Evolutionary conservation across 1,140 invertebrate genomes (phyloP).

Genomic region (Vanessa atalanta): DNA sequence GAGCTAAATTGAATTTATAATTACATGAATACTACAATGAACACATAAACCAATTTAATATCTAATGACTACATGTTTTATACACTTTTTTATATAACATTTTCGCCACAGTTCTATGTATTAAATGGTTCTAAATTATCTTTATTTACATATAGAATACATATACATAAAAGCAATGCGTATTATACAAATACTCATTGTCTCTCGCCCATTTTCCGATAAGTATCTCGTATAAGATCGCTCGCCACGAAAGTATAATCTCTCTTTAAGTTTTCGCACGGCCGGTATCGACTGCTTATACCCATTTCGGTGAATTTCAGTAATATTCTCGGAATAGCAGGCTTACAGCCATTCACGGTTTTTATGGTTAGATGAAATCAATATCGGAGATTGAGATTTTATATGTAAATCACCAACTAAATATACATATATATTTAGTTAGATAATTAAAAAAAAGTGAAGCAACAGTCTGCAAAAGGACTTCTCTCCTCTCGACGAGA

Average conservation of each 20-base stretch:
- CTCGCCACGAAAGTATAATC: conserved; percentile 3
- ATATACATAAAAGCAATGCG: too few species aligned
- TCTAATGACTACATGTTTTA: too few species aligned
- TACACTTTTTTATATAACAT: too few species aligned
- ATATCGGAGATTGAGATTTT: conserved; percentile 13
- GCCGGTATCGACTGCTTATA: conserved; percentile 15
- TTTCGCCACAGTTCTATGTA: too few species aligned
- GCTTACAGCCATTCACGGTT: conserved; percentile 1
- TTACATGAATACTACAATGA: too few species aligned
- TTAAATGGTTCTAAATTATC: too few species aligned
- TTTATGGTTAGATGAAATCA: conserved; percentile 22
- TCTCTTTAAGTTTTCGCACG: conserved; percentile 21
- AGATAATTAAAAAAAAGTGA: not conserved
- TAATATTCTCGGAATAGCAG: conserved; percentile 13
- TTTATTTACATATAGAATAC: too few species aligned
- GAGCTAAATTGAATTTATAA: too few species aligned
- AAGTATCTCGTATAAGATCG: not conserved
- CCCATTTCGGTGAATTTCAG: conserved; percentile 8
- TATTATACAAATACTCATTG: not conserved
- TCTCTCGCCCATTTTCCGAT: not conserved
- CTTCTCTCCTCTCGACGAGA: too few species aligned
- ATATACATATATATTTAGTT: not conserved
- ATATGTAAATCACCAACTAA: not conserved
- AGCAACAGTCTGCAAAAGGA: too few species aligned
- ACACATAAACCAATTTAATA: too few species aligned